Conservation (phyloP, 2,888 invertebrate genomes). For the Tinea semifulvella region DNA sequence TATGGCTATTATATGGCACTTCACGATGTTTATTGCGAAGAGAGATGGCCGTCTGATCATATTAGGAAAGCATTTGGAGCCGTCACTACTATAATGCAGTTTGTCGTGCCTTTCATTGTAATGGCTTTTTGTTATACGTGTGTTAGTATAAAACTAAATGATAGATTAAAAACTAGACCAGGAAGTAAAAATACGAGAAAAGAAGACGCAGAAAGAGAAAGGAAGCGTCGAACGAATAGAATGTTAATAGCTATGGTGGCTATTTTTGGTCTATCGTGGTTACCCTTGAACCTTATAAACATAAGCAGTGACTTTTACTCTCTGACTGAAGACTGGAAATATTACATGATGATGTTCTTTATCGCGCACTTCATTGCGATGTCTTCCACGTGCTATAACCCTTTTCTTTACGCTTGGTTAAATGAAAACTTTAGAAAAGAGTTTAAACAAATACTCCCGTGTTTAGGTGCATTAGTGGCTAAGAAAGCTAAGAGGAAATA, state of each 20-base stretch:
- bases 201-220: conserved; percentile 81
- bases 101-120: conserved; percentile 84
- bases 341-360: conserved; percentile 82
- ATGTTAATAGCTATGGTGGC: conserved; percentile 93
- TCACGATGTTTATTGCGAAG: conserved; percentile 69
- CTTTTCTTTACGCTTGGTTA: conserved; percentile 94
- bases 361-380: conserved; percentile 87
- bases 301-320: conserved; percentile 75
- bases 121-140: conserved; percentile 88
- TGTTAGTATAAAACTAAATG: conserved; percentile 79
- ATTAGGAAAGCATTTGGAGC: conserved; percentile 79
- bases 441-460: conserved; percentile 80
- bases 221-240: conserved; percentile 83
- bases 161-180: conserved; percentile 77
- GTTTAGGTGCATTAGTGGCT: conserved; percentile 60
- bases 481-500: conserved; percentile 47
- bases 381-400: conserved; percentile 95
- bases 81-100: conserved; percentile 84
- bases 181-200: conserved; percentile 77
- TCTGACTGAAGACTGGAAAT: conserved; percentile 70
- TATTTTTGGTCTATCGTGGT: conserved; percentile 88
- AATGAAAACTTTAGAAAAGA: conserved; percentile 94
- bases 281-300: conserved; percentile 84
- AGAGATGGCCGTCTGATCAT: conserved; percentile 81
- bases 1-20: conserved; percentile 83